These are phyloP conservation scores for Nematostella vectensis DNA, from an alignment of 92 coral and sea anemone genomes.

Conservation along the genomic window DNA sequence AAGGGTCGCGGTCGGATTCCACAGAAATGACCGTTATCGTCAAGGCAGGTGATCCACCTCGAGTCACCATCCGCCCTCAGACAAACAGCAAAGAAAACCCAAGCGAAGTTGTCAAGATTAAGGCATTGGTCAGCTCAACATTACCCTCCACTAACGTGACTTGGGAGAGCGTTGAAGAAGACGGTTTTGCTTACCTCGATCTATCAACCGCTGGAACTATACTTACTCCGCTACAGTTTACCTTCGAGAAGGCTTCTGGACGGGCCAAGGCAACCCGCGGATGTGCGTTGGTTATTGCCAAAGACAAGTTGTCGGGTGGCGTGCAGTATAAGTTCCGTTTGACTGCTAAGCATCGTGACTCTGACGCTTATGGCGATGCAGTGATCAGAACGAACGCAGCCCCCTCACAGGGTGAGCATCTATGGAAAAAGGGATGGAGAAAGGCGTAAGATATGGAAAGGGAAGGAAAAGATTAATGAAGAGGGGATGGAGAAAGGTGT, in stretches of 20 bases:
- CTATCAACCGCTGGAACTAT: constrained; percentile 21
- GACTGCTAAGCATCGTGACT: constrained; percentile 35
- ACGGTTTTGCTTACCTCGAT: constrained; percentile 45
- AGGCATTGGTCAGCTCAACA: constrained; percentile 19
- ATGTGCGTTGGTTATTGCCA: constrained; percentile 25
- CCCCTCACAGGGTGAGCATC: constrained; percentile 48
- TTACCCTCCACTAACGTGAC: constrained; percentile 19
- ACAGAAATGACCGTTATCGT: constrained; percentile 18
- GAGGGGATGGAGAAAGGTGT: no score
- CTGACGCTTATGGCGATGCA: constrained; percentile 22
- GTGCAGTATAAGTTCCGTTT: constrained; percentile 41
- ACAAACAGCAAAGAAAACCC: constrained; percentile 38
- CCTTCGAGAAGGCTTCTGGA: constrained; percentile 11
- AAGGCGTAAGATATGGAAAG: no score
- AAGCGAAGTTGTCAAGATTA: constrained; percentile 6
- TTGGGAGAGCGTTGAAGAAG: constrained; percentile 59
- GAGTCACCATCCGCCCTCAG: constrained; percentile 27
- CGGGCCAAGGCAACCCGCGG: not conserved
- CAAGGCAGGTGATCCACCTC: constrained; percentile 55
- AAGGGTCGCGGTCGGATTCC: constrained; percentile 33
- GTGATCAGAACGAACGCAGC: constrained; percentile 47
- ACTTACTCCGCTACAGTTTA: not conserved
- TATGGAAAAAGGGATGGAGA: not conserved
- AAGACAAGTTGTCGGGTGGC: constrained; percentile 30
- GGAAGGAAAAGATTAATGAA: no score